Evolutionary conservation across 2,888 invertebrate species (phyloP).

Genomic region (Aleiodes leptofemur): DNA sequence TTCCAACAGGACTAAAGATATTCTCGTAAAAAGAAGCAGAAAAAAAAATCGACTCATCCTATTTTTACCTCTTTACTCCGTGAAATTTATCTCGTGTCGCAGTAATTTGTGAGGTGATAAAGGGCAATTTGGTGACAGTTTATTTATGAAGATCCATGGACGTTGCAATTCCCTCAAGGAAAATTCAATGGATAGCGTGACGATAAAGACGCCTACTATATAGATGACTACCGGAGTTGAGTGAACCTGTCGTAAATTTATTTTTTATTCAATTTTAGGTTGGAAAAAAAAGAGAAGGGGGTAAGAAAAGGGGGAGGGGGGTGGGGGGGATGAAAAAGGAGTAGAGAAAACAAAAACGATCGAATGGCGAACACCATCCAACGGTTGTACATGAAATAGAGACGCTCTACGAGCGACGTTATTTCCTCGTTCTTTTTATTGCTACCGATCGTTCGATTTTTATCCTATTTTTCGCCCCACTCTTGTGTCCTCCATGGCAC

Average conservation of each 20-base stretch:
- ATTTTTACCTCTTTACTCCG: too few species aligned
- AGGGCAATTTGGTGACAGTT: constrained; percentile 17
- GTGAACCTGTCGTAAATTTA: constrained; percentile 26
- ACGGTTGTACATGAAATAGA: constrained; percentile 41
- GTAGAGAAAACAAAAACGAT: constrained; percentile 37
- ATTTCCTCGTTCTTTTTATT: constrained; percentile 44
- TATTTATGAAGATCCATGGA: not conserved
- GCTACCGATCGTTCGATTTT: constrained; percentile 37
- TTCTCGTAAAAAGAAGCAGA: too few species aligned
- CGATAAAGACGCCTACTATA: not conserved
- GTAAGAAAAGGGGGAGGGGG: not conserved
- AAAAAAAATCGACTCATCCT: too few species aligned
- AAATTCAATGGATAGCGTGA: constrained; percentile 7
- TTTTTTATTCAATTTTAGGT: constrained; percentile 35
- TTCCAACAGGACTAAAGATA: too few species aligned
- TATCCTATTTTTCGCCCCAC: constrained; percentile 22
- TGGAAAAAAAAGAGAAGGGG: not conserved
- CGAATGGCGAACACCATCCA: constrained; percentile 9
- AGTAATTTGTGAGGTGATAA: not conserved
- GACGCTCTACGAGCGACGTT: constrained; percentile 38
- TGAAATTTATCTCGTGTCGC: too few species aligned
- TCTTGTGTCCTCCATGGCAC: not conserved
- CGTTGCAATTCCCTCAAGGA: constrained; percentile 6
- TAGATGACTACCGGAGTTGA: not conserved
- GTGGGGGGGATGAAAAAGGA: not conserved